Evolutionary conservation across 2,113 vertebrate species (phyloP).

Genomic region (Nibea coibor): DNA sequence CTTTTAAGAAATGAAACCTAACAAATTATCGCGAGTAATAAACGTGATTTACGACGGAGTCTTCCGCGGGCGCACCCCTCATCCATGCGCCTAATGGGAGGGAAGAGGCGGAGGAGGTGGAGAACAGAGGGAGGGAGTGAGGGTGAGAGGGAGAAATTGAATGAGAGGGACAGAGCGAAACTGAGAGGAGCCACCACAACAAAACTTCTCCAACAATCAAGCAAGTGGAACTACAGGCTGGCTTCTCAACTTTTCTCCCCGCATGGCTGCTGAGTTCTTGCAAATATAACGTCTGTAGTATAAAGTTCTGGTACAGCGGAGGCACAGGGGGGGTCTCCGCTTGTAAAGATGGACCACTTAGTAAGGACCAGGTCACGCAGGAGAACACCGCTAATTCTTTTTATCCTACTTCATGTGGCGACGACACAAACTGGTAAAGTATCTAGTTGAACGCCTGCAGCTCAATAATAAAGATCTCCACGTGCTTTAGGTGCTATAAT

Average conservation of each 20-base stretch:
- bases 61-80: constrained; percentile 48
- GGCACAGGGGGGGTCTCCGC: constrained; percentile 62
- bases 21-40: constrained; percentile 55
- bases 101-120: constrained; percentile 63
- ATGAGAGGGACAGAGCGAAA: constrained; percentile 77
- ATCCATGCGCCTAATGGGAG: constrained; percentile 65
- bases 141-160: constrained; percentile 81
- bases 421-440: constrained; percentile 79
- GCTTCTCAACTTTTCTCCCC: constrained; percentile 40
- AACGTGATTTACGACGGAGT: constrained; percentile 70
- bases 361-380: constrained; percentile 64
- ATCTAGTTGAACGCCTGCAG: constrained; percentile 34
- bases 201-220: constrained; percentile 73
- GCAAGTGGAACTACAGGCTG: constrained; percentile 64
- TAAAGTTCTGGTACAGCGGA: constrained; percentile 62
- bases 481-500: not conserved
- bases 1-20: constrained; percentile 30
- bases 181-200: constrained; percentile 71
- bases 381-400: constrained; percentile 68
- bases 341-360: constrained; percentile 77
- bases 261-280: constrained; percentile 72
- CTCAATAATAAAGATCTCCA: not conserved
- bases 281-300: constrained; percentile 36
- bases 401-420: constrained; percentile 66
- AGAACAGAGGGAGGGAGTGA: constrained; percentile 72